Evolutionary conservation across 2,888 invertebrate species (phyloP).

Genomic region (Idaea biselata): DNA sequence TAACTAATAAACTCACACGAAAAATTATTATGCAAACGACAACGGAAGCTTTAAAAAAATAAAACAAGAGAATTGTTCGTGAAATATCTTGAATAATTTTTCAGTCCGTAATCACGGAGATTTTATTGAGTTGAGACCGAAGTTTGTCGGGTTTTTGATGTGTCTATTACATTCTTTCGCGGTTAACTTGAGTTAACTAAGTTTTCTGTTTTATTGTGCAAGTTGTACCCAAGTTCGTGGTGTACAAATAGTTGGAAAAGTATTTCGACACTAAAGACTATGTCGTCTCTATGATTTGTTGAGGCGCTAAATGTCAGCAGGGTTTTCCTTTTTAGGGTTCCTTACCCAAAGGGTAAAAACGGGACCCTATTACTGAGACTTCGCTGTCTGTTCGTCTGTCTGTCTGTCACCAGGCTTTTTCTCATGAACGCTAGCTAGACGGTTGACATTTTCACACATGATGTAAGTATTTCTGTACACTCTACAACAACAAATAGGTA

Average conservation of each 20-base stretch:
- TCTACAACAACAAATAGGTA: too few species aligned
- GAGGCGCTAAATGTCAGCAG: slow-evolving; percentile 20
- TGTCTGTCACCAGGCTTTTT: too few species aligned
- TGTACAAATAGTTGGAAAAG: slow-evolving; percentile 40
- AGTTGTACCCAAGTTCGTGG: slow-evolving; percentile 38
- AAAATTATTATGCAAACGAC: slow-evolving; percentile 60
- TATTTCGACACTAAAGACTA: slow-evolving; percentile 36
- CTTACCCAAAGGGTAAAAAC: too few species aligned
- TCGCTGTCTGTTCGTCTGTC: too few species aligned
- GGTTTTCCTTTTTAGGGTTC: slow-evolving; percentile 6
- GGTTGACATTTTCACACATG: too few species aligned
- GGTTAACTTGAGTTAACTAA: slow-evolving; percentile 36
- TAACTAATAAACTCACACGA: slow-evolving; percentile 44
- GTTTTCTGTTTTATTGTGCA: slow-evolving; percentile 33
- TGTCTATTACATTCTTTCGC: slow-evolving; percentile 62
- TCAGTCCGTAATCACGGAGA: slow-evolving; percentile 41
- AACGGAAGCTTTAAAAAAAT: slow-evolving; percentile 54
- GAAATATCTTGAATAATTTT: slow-evolving; percentile 39
- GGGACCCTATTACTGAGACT: too few species aligned
- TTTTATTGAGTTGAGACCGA: slow-evolving; percentile 48
- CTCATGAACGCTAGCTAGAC: too few species aligned
- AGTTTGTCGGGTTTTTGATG: slow-evolving; percentile 50
- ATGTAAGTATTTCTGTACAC: too few species aligned
- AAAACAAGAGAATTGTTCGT: slow-evolving; percentile 46
- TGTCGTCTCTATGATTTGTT: slow-evolving; percentile 30